phyloP scores from a whole-genome alignment of 2,797 vertebrate genomes.

The Channa striata region DNA sequence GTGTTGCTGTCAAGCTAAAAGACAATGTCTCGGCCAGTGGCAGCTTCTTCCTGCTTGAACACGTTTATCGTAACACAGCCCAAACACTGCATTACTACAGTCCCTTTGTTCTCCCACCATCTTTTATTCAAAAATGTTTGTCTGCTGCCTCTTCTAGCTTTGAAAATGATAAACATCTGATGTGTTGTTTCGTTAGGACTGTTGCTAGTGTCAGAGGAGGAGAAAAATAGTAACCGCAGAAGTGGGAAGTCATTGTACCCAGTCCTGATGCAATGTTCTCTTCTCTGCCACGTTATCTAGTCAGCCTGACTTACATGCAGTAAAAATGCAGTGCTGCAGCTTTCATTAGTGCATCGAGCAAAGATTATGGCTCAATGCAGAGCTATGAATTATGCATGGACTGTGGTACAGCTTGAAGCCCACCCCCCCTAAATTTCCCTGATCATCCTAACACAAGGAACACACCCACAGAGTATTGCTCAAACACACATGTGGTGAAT shows the following conservation, averaged over 20 bases:
- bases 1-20: constrained; percentile 22
- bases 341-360: constrained; percentile 78
- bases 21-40: constrained; percentile 33
- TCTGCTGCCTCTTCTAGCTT: constrained; percentile 12
- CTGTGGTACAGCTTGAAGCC: constrained; percentile 18
- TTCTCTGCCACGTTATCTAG: constrained; percentile 61
- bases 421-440: constrained; percentile 26
- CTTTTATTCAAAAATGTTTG: constrained; percentile 21
- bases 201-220: constrained; percentile 45
- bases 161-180: constrained; percentile 38
- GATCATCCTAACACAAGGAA: constrained; percentile 60
- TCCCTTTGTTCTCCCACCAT: constrained; percentile 3
- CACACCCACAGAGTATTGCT: constrained; percentile 51
- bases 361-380: constrained; percentile 80
- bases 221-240: constrained; percentile 44
- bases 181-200: constrained; percentile 44
- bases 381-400: constrained; percentile 80
- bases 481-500: constrained; percentile 34
- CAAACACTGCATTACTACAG: constrained; percentile 7
- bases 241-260: constrained; percentile 59
- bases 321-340: constrained; percentile 68
- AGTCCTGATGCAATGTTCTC: constrained; percentile 64
- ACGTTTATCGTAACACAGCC: constrained; percentile 44
- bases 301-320: constrained; percentile 64
- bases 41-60: constrained; percentile 38